phyloP scores from a whole-genome alignment of 2,888 invertebrate genomes.

The Endotricha flammealis region DNA sequence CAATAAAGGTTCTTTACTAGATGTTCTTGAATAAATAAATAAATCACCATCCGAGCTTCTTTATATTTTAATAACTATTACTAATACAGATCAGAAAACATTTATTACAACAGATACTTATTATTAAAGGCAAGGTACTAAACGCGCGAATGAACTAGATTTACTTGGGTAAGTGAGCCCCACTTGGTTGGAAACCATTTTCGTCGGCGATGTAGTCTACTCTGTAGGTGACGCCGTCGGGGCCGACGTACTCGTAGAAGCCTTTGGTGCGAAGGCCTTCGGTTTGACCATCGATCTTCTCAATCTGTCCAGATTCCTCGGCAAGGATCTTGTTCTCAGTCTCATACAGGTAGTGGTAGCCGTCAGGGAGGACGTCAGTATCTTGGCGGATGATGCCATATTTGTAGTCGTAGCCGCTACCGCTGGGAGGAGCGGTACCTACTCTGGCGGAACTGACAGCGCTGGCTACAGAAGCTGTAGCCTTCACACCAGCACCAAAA shows the following conservation, averaged over 20 bases:
- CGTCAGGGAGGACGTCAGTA: conserved; percentile 46
- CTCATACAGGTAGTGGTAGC: conserved; percentile 69
- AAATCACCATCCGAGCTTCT: background rate
- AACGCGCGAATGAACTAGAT: conserved; percentile 25
- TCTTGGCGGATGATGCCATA: conserved; percentile 66
- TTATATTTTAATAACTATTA: conserved; percentile 6
- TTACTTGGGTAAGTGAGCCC: conserved; percentile 54
- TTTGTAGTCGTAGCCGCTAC: conserved; percentile 51
- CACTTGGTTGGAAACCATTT: conserved; percentile 57
- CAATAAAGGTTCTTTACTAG: no score
- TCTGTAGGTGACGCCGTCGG: conserved; percentile 66
- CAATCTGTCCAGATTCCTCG: conserved; percentile 61
- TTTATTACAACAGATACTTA: conserved; percentile 12
- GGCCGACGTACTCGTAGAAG: conserved; percentile 62
- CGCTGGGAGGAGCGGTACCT: conserved; percentile 5
- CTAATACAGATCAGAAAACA: conserved; percentile 9
- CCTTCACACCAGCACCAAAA: conserved; percentile 8
- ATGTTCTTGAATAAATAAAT: background rate
- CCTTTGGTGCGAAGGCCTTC: conserved; percentile 55
- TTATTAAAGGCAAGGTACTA: conserved; percentile 9
- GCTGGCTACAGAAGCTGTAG: conserved; percentile 3
- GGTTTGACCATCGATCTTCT: conserved; percentile 45
- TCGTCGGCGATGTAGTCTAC: conserved; percentile 71
- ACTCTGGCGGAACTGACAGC: conserved; percentile 12
- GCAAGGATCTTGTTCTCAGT: conserved; percentile 71